Evolutionary conservation across 1,140 invertebrate genomes (phyloP).

Genomic region (Nasonia giraulti): DNA sequence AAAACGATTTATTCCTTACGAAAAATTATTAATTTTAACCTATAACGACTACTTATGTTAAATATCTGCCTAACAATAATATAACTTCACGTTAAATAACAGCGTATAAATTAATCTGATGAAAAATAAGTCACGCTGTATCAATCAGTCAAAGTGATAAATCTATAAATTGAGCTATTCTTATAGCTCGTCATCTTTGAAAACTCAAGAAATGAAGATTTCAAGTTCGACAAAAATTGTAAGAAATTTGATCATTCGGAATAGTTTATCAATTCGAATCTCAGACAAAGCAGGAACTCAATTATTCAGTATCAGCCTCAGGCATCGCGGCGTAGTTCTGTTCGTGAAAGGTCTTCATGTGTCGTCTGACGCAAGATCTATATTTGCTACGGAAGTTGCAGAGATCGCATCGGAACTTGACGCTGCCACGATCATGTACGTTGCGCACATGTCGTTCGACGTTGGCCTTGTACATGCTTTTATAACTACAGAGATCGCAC

Average conservation of each 20-base stretch:
- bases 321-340: not conserved
- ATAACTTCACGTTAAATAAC: not conserved
- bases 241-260: not conserved
- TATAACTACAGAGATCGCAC: slow-evolving; percentile 67
- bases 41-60: not conserved
- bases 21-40: not conserved
- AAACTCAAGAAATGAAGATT: not conserved
- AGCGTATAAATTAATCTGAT: not conserved
- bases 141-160: not conserved
- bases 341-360: slow-evolving; percentile 67
- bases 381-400: slow-evolving; percentile 70
- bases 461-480: slow-evolving; percentile 68
- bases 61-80: not conserved
- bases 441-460: slow-evolving; percentile 68
- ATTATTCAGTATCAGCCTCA: not conserved
- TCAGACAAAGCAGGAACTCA: not conserved
- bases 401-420: slow-evolving; percentile 68
- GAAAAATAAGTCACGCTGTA: not conserved
- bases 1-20: too few species aligned
- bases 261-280: not conserved
- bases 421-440: slow-evolving; percentile 63
- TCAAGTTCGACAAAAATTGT: not conserved
- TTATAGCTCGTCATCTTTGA: not conserved
- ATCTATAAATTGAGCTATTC: not conserved
- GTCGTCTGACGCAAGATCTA: slow-evolving; percentile 67